phyloP scores from a whole-genome alignment of 2,888 invertebrate species.

The Allophyes oxyacanthae region DNA sequence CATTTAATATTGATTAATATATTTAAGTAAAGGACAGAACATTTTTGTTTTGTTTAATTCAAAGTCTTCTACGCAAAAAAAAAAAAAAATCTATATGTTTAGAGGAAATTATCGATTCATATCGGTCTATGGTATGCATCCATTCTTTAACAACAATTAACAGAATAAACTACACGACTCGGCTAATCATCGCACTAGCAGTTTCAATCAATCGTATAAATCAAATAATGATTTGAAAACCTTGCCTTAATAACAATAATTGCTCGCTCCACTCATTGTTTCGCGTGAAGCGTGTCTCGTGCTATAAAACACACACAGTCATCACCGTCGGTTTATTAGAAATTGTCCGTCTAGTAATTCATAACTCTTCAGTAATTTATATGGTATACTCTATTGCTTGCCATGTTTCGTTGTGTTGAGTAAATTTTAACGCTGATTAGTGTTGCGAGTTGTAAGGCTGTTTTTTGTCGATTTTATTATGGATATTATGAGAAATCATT shows the following conservation, averaged over 20 bases:
- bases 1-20: too few relatives aligned
- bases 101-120: neutral
- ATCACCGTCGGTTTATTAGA: slow-evolving; percentile 52
- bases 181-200: slow-evolving; percentile 35
- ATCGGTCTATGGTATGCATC: slow-evolving; percentile 7
- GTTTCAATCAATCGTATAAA: slow-evolving; percentile 45
- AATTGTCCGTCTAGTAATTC: slow-evolving; percentile 49
- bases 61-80: too few relatives aligned
- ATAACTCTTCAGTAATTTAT: slow-evolving; percentile 48
- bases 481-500: too few relatives aligned
- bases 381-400: slow-evolving; percentile 44
- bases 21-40: too few relatives aligned
- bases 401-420: slow-evolving; percentile 41
- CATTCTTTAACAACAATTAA: slow-evolving; percentile 30
- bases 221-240: slow-evolving; percentile 54
- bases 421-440: slow-evolving; percentile 17
- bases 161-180: slow-evolving; percentile 14
- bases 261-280: slow-evolving; percentile 49
- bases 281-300: slow-evolving; percentile 50
- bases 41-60: too few relatives aligned
- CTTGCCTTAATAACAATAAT: slow-evolving; percentile 41
- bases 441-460: slow-evolving; percentile 26
- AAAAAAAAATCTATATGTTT: too few relatives aligned
- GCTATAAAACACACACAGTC: slow-evolving; percentile 58
- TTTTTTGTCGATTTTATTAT: slow-evolving; percentile 33